These are phyloP conservation scores for Labrus mixtus DNA, from an alignment of 2,113 vertebrate genomes.

Conservation along the genomic window DNA sequence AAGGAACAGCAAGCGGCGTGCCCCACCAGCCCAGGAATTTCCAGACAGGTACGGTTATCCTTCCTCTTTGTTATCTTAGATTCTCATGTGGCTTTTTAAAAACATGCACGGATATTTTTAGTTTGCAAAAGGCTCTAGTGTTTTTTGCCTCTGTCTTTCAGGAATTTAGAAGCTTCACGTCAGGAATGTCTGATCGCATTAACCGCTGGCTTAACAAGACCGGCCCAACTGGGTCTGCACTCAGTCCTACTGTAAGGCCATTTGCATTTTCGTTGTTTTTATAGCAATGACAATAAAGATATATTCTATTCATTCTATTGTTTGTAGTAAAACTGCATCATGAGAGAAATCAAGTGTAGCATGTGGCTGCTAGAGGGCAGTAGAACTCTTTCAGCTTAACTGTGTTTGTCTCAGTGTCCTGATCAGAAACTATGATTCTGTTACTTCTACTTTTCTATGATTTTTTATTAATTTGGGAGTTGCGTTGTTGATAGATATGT, in stretches of 20 bases:
- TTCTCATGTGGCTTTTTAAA: rapidly evolving
- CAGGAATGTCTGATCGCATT: slow-evolving; percentile 88
- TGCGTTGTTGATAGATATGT: neutral
- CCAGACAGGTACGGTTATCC: slow-evolving; percentile 78
- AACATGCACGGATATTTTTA: neutral
- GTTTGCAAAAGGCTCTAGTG: neutral
- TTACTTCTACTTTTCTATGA: neutral
- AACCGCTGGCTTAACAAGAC: slow-evolving; percentile 88
- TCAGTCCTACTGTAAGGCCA: slow-evolving; percentile 58
- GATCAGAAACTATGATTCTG: neutral
- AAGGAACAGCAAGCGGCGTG: slow-evolving; percentile 66
- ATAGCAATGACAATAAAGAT: too few species aligned
- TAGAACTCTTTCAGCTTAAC: slow-evolving; percentile 9
- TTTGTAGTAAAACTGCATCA: neutral
- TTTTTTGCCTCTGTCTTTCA: slow-evolving; percentile 17
- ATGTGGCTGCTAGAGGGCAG: slow-evolving; percentile 62
- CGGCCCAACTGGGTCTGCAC: slow-evolving; percentile 66
- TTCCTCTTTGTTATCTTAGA: neutral
- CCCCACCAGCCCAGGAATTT: slow-evolving; percentile 43
- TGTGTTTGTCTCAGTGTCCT: neutral
- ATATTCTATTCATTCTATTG: too few species aligned
- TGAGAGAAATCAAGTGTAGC: neutral
- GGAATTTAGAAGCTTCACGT: slow-evolving; percentile 83
- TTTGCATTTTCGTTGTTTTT: too few species aligned
- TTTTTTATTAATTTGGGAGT: neutral